Evolutionary conservation across 2,113 vertebrate species (phyloP), one percentile per base, ranked within the genome.

Genomic region (Nycticryphes semicollaris): DNA sequence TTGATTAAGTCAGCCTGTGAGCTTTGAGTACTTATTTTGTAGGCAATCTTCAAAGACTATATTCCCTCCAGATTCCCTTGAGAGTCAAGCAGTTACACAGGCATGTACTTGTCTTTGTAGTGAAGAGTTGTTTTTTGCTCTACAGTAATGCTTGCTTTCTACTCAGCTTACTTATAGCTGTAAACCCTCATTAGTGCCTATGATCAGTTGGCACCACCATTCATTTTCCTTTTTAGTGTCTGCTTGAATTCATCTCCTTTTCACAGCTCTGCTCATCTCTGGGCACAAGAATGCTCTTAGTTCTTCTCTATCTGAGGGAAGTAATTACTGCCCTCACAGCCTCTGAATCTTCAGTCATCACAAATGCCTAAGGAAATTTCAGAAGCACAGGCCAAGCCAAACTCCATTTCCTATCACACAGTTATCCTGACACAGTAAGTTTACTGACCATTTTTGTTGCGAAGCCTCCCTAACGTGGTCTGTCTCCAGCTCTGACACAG

Each of bases 401-500:
- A 81, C 31, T 69, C 50, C 41, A 50, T 90, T 94, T 93, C 64
- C 59, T 90, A 33, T 83, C 41, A 84, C 60, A 74, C 45, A 90
- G 60, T 92, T 74, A 89, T 56, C 64, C 84, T 19, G 3, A 43
- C 51, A 90, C 91, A 90, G 62, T 90, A 53, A 82, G 69, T 89
- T 92, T 94, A 77, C 68, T 83, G 67, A 62, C 16, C 6, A 9
- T 80, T 89, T 90, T 86, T 86, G 56, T 74, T 88, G 63, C 2
- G 0, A 67, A 87, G 75, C 56, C 70, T 88, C 67, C 0, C 0
- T 74, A 84, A 51, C 1, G 0, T 50, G 60, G 54, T 90, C 39
- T 90, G 67, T 76, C 45, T 93, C 63, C 41, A 67, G 54, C 59
- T 62, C 54, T 93, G 93, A 86, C 83, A 81, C 76, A 95, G 91